These are phyloP conservation scores for Timandra comae DNA, from an alignment of 2,888 invertebrate species.

Conservation along the genomic window DNA sequence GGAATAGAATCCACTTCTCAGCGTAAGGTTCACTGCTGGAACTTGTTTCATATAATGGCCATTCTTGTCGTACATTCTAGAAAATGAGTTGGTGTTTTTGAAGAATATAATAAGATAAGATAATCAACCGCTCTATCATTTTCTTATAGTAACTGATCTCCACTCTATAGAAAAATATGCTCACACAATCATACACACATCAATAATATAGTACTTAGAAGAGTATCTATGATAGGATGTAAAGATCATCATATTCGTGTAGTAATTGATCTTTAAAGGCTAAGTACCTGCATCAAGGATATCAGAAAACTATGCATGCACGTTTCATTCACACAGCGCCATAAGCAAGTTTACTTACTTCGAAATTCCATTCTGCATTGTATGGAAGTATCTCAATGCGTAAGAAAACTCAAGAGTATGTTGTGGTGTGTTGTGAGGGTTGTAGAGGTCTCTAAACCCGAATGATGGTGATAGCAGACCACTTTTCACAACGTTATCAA, in stretches of 20 bases:
- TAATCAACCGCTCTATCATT: no score
- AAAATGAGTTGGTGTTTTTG: constrained; percentile 7
- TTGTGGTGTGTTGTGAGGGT: constrained; percentile 21
- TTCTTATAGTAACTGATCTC: no score
- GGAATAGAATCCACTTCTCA: constrained; percentile 26
- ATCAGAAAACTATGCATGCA: no score
- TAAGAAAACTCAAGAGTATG: constrained; percentile 28
- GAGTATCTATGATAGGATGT: no score
- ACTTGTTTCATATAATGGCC: constrained; percentile 27
- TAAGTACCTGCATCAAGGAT: no score
- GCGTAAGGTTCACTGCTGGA: constrained; percentile 29
- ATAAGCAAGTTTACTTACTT: constrained; percentile 34
- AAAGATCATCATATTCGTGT: no score
- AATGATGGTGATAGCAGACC: constrained; percentile 19
- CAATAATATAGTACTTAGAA: no score
- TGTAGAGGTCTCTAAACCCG: constrained; percentile 31
- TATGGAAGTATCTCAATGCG: constrained; percentile 32
- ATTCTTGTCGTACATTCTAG: constrained; percentile 29
- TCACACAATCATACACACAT: no score
- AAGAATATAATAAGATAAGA: neutral
- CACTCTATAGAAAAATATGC: no score
- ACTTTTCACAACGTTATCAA: constrained; percentile 24
- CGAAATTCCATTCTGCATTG: constrained; percentile 28
- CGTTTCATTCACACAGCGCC: no score
- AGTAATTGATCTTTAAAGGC: no score